Percentiles rank a stretch among this genome's conserved stretches.
These are phyloP conservation scores for Acanthurus leucopareius DNA, from an alignment of 2,797 vertebrate genomes.

Conservation along the genomic window DNA sequence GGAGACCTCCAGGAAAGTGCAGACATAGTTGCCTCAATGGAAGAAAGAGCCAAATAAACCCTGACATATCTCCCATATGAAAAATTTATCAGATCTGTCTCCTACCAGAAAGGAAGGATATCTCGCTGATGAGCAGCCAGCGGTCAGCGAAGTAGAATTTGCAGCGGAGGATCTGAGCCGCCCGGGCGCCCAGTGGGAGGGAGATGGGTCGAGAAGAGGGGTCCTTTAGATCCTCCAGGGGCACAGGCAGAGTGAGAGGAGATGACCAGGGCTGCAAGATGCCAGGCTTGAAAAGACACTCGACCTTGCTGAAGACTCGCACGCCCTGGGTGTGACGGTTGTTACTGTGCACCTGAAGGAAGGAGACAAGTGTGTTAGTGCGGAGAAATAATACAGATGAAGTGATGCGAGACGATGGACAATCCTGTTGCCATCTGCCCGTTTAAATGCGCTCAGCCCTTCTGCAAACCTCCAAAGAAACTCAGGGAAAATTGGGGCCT, in stretches of 20 bases:
- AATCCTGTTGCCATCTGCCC: conserved; percentile 15
- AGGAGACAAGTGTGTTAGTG: background rate
- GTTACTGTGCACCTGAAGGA: conserved; percentile 92
- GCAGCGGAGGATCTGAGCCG: conserved; percentile 90
- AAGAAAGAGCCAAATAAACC: conserved; percentile 6
- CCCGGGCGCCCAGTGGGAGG: conserved; percentile 84
- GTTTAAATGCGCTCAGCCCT: conserved; percentile 26
- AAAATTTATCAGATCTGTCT: conserved; percentile 18
- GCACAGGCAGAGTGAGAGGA: conserved; percentile 83
- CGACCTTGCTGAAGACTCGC: conserved; percentile 89
- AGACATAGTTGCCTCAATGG: background rate
- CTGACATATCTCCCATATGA: background rate
- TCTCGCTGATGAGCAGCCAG: conserved; percentile 95
- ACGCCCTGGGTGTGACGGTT: conserved; percentile 92
- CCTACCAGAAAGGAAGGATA: conserved; percentile 91
- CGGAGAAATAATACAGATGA: background rate
- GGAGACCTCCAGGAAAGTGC: conserved; percentile 4
- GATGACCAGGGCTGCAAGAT: conserved; percentile 89
- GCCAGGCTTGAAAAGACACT: conserved; percentile 89
- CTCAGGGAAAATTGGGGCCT: conserved; percentile 3
- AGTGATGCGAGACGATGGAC: conserved; percentile 9
- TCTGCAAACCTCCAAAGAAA: conserved; percentile 34
- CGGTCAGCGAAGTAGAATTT: conserved; percentile 90
- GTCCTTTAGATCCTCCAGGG: conserved; percentile 88
- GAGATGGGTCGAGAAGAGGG: conserved; percentile 90